phyloP scores from a whole-genome alignment of 2,113 vertebrate species.

The Callipepla squamata region DNA sequence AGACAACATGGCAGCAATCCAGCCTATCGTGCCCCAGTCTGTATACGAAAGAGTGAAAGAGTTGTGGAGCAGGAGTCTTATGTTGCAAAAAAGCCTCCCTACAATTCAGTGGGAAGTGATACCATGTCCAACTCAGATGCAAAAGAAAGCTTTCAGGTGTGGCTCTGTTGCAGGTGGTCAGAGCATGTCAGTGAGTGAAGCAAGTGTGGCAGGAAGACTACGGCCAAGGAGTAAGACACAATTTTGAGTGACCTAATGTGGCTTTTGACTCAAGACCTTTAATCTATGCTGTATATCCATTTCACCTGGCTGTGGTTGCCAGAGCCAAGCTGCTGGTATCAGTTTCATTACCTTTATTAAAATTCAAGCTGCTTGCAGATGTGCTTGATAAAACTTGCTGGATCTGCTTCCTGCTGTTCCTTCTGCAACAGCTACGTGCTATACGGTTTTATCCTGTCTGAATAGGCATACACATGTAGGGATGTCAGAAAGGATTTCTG shows the following conservation, averaged over 20 bases:
- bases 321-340: neutral
- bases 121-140: neutral
- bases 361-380: neutral
- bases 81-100: neutral
- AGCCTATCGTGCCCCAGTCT: too few species aligned
- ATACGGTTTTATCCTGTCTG: neutral
- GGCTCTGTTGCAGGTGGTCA: neutral
- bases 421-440: neutral
- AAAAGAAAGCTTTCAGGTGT: neutral
- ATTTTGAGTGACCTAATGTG: neutral
- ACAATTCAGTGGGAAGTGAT: accelerated
- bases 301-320: neutral
- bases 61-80: neutral
- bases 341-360: neutral
- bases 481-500: neutral
- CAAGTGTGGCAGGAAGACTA: accelerated
- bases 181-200: neutral
- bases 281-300: neutral
- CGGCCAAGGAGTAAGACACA: neutral
- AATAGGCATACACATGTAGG: neutral
- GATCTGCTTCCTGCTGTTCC: neutral
- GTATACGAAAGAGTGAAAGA: neutral
- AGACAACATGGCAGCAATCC: too few species aligned
- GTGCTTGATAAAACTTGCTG: neutral
- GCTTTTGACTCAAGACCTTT: neutral